Base-by-base conservation (phyloP, 2,888 invertebrate species). In the Dynastes maya region DNA sequence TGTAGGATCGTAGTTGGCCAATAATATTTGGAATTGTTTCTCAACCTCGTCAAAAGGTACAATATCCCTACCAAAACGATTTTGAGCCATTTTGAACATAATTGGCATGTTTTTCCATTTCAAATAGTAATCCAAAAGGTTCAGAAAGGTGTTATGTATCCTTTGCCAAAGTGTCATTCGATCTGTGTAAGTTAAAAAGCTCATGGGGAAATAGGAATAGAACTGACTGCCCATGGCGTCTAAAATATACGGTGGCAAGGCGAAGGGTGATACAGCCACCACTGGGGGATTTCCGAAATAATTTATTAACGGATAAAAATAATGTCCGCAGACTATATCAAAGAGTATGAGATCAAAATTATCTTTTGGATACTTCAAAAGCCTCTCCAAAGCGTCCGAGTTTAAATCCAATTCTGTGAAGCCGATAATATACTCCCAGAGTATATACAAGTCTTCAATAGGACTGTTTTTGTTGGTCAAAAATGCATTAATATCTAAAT, bases 1-100 rank as follows among this genome's bases (percentile, higher is more conserved):
- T 3, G 84, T 76, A 2, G 85, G 83, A 81, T 86, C 83, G 32
- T 82, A 81, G 81, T 88, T 88, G 1, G 84, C 79, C 22, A 89
- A 80, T 3, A 86, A 75, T 45, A 88, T 65, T 16, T 83, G 82
- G 29, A 87, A 82, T 45, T 83, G 81, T 45, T 82, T 81, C 77
- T 86, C 83, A 2, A 86, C 27, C n/a, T 83, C 80, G 2, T 84
- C 76, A 61, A 85, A 78, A 16, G 78, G 75, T 9, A 74, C 78
- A 72, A 85, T 82, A 55, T 84, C 71, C 8, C 81, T 78, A 4
- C 86, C 85, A 76, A 85, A 85, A 37, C 64, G 6, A 74, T 80
- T 78, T 80, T 80, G 71, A 0, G 84, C 83, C 13, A 82, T 40
- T 40, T 81, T 78, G 55, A 80, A 80, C 32, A 83, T 40, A 16